phyloP scores from a whole-genome alignment of 2,797 vertebrate species.

The Poecilia velifera region DNA sequence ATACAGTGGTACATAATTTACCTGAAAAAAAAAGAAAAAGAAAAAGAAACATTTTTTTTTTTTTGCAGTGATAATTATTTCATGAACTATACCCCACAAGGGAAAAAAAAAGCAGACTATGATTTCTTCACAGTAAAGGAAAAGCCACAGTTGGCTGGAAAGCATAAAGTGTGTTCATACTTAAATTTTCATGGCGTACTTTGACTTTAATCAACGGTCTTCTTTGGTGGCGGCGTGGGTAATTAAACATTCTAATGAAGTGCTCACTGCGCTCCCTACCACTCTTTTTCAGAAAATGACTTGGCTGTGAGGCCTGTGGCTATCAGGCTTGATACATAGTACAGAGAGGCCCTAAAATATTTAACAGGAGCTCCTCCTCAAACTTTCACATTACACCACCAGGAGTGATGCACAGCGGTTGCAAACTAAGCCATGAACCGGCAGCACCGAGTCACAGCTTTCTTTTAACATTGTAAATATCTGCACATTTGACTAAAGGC shows the following conservation, averaged over 20 bases:
- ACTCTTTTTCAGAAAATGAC: constrained; percentile 80
- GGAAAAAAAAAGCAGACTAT: constrained; percentile 34
- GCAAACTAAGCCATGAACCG: constrained; percentile 27
- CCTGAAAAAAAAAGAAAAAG: constrained; percentile 21
- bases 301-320: constrained; percentile 70
- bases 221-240: constrained; percentile 70
- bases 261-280: constrained; percentile 73
- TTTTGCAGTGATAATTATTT: constrained; percentile 67
- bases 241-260: constrained; percentile 87
- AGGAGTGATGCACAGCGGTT: constrained; percentile 48
- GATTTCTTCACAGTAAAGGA: constrained; percentile 49
- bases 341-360: constrained; percentile 82
- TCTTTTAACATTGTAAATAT: constrained; percentile 42
- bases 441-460: constrained; percentile 31
- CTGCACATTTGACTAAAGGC: constrained; percentile 29
- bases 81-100: constrained; percentile 37
- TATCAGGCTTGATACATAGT: constrained; percentile 79
- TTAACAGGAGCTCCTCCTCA: constrained; percentile 80
- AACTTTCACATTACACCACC: constrained; percentile 74
- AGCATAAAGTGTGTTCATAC: constrained; percentile 47
- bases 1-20: constrained; percentile 65
- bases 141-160: constrained; percentile 33
- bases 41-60: constrained; percentile 20
- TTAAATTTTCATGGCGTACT: constrained; percentile 77
- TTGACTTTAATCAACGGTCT: constrained; percentile 81